Percentiles rank a stretch among this genome's conserved stretches.
Evolutionary conservation across 2,113 vertebrate genomes (phyloP).

Genomic region (Percopsis transmontana): DNA sequence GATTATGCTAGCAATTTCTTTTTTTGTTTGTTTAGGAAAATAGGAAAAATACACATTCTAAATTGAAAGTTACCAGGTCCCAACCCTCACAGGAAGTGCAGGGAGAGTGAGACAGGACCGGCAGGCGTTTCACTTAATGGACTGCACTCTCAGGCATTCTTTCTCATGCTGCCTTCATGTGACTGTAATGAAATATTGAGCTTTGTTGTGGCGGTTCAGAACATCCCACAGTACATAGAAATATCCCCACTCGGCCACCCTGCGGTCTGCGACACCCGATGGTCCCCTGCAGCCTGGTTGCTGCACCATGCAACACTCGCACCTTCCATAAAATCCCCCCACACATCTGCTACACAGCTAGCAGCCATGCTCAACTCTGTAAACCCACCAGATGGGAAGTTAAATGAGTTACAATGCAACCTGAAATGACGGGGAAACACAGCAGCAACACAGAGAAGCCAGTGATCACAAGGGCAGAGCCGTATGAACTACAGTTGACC

Average conservation of each 20-base stretch:
- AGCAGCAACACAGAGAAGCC: conserved; percentile 49
- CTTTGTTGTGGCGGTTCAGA: conserved; percentile 65
- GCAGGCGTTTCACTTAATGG: conserved; percentile 25
- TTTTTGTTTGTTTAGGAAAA: no score
- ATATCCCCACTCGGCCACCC: conserved; percentile 51
- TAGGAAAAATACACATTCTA: not conserved
- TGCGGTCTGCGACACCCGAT: conserved; percentile 45
- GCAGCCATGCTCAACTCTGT: conserved; percentile 74
- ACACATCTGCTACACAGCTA: conserved; percentile 79
- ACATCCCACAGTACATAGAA: conserved; percentile 71
- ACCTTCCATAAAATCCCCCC: conserved; percentile 70
- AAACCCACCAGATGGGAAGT: conserved; percentile 77
- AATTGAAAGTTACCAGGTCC: conserved; percentile 2
- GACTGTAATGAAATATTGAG: conserved; percentile 27
- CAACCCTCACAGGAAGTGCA: not conserved
- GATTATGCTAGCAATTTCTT: no score
- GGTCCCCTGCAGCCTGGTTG: conserved; percentile 29
- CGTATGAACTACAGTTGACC: conserved; percentile 32
- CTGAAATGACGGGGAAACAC: conserved; percentile 66
- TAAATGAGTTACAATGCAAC: conserved; percentile 70
- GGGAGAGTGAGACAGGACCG: conserved; percentile 26
- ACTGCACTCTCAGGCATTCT: conserved; percentile 17
- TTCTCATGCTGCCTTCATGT: conserved; percentile 35
- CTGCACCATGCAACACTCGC: conserved; percentile 58
- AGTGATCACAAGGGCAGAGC: conserved; percentile 47